phyloP scores from a whole-genome alignment of 2,888 invertebrate species.

The Luperina testacea region DNA sequence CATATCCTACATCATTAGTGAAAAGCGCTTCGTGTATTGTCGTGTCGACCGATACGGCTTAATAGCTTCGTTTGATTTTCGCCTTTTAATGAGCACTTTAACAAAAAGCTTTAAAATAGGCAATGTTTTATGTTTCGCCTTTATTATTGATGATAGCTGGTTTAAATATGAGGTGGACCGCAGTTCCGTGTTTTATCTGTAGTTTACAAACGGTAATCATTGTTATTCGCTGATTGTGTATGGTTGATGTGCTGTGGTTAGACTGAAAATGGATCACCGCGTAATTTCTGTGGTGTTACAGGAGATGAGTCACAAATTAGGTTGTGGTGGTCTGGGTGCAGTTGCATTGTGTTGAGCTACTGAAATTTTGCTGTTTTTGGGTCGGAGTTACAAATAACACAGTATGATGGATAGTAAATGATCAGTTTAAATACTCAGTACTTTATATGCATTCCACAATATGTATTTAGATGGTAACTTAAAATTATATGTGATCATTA shows the following conservation, averaged over 20 bases:
- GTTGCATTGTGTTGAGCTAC: not conserved
- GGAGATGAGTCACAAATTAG: constrained; percentile 43
- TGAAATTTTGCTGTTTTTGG: not conserved
- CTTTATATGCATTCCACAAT: too few species aligned
- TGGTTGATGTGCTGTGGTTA: constrained; percentile 45
- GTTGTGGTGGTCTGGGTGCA: constrained; percentile 11
- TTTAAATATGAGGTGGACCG: constrained; percentile 52
- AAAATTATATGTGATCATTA: too few species aligned
- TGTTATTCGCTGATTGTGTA: constrained; percentile 51
- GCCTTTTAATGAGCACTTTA: constrained; percentile 81
- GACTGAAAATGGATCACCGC: constrained; percentile 23
- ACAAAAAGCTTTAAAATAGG: constrained; percentile 74
- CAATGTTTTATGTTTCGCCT: constrained; percentile 51
- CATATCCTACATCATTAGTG: constrained; percentile 77
- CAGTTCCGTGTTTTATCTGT: constrained; percentile 48
- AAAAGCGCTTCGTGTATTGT: constrained; percentile 76
- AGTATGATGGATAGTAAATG: not conserved
- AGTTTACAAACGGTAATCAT: constrained; percentile 52
- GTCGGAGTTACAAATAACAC: not conserved
- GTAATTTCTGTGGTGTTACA: constrained; percentile 45
- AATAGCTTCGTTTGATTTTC: constrained; percentile 75
- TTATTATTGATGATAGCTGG: constrained; percentile 38
- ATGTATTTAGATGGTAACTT: too few species aligned
- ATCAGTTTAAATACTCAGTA: not conserved
- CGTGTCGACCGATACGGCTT: constrained; percentile 71